phyloP scores from a whole-genome alignment of 2,888 invertebrate species.

The Muschampia plurimacula region DNA sequence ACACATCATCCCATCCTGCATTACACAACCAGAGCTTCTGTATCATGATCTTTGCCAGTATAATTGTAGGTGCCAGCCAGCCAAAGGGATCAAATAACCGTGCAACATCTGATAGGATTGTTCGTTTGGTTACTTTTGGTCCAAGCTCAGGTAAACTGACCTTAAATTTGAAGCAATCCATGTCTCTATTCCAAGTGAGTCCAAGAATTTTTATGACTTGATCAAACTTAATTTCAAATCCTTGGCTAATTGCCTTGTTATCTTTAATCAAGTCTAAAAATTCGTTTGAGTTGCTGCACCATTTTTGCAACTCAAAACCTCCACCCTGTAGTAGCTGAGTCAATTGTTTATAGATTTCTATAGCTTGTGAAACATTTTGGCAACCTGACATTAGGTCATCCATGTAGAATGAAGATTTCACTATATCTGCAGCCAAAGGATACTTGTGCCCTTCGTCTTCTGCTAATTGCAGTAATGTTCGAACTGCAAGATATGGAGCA shows the following conservation, averaged over 20 bases:
- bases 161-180: neutral
- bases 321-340: neutral
- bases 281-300: conserved; percentile 5
- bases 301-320: conserved; percentile 1
- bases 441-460: neutral
- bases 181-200: conserved; percentile 2
- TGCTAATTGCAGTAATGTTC: neutral
- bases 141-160: neutral
- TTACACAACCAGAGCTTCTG: conserved; percentile 5
- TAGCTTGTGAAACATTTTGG: neutral
- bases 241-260: neutral
- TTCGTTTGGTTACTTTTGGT: neutral
- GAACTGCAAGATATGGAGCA: conserved; percentile 3
- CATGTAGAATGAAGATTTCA: conserved; percentile 5
- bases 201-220: conserved; percentile 5
- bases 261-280: neutral
- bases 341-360: conserved; percentile 2
- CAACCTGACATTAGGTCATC: conserved; percentile 1
- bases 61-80: neutral
- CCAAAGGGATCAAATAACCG: conserved; percentile 1
- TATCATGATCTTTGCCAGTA: conserved; percentile 1
- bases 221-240: conserved; percentile 7
- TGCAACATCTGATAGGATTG: neutral
- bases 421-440: conserved; percentile 5
- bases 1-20: conserved; percentile 2